Percentiles rank a stretch among this genome's conserved stretches.
phyloP scores from a whole-genome alignment of 2,888 invertebrate species.

The Eristalinus aeneus region DNA sequence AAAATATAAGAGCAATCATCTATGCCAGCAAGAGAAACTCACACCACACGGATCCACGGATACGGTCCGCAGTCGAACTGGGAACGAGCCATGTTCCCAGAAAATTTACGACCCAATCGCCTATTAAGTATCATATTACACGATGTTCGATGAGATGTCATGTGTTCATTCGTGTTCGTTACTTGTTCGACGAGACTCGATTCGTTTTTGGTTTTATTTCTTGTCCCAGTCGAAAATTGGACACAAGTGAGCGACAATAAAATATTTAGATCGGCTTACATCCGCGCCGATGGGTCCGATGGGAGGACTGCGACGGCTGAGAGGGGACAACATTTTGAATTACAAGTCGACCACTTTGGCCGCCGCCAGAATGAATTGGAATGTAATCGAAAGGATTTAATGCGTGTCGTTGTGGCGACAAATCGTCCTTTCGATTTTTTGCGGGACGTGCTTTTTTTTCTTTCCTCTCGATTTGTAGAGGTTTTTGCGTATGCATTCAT shows the following conservation, averaged over 20 bases:
- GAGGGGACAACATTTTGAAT: slow-evolving; percentile 62
- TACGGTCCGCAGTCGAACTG: slow-evolving; percentile 12
- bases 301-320: neutral
- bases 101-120: slow-evolving; percentile 73
- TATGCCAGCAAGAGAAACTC: slow-evolving; percentile 28
- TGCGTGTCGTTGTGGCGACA: slow-evolving; percentile 54
- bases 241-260: slow-evolving; percentile 71
- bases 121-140: slow-evolving; percentile 74
- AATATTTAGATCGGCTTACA: slow-evolving; percentile 72
- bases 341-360: slow-evolving; percentile 66
- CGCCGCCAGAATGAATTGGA: slow-evolving; percentile 63
- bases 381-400: slow-evolving; percentile 68
- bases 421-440: slow-evolving; percentile 65
- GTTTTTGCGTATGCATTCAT: slow-evolving; percentile 50
- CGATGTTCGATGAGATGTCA: slow-evolving; percentile 73
- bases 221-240: slow-evolving; percentile 66
- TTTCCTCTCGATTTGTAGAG: neutral
- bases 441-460: neutral
- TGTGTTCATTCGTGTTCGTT: slow-evolving; percentile 70
- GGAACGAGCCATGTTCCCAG: slow-evolving; percentile 71
- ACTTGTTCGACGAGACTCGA: slow-evolving; percentile 59
- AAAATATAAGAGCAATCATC: slow-evolving; percentile 55
- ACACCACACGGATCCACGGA: slow-evolving; percentile 27
- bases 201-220: slow-evolving; percentile 52
- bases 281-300: slow-evolving; percentile 38